Evolutionary conservation across 2,113 vertebrate species (phyloP).

Genomic region (Apteryx mantelli): DNA sequence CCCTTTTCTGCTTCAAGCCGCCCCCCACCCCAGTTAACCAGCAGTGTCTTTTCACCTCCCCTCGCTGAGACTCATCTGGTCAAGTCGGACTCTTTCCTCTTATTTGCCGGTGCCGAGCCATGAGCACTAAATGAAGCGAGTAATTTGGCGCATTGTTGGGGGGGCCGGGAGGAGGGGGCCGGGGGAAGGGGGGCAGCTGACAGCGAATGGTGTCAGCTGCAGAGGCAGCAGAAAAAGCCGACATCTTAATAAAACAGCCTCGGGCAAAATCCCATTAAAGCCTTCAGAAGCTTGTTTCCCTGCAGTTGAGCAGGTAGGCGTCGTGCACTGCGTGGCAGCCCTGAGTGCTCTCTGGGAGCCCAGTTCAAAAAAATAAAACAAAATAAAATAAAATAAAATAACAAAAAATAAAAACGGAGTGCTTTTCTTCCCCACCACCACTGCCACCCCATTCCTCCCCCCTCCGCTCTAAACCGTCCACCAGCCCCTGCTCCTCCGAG

Average conservation of each 20-base stretch:
- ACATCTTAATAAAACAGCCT: constrained; percentile 99
- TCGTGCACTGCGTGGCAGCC: constrained; percentile 81
- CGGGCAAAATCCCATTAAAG: constrained; percentile 99
- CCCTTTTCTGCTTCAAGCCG: constrained; percentile 31
- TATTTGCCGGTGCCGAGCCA: constrained; percentile 82
- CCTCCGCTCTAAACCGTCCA: constrained; percentile 73
- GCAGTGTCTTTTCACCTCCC: constrained; percentile 78
- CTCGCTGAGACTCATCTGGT: constrained; percentile 82
- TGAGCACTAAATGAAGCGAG: constrained; percentile 89
- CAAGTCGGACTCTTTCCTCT: constrained; percentile 77
- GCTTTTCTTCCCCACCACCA: constrained; percentile 14
- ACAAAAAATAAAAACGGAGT: constrained; percentile 71
- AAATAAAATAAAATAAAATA: constrained; percentile 45
- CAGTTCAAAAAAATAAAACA: constrained; percentile 79
- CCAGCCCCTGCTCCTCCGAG: constrained; percentile 81
- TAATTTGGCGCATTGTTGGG: constrained; percentile 86
- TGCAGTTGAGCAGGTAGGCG: constrained; percentile 98
- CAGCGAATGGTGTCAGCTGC: constrained; percentile 99
- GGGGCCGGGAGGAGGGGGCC: constrained; percentile 68
- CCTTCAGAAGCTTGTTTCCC: constrained; percentile 99
- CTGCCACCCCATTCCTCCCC: background rate
- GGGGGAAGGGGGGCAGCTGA: constrained; percentile 82
- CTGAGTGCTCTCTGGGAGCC: constrained; percentile 86
- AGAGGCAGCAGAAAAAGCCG: constrained; percentile 99
- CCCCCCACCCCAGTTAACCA: constrained; percentile 60